Base-by-base conservation (phyloP, 1,140 invertebrate genomes). In the Zaprionus inermis region DNA sequence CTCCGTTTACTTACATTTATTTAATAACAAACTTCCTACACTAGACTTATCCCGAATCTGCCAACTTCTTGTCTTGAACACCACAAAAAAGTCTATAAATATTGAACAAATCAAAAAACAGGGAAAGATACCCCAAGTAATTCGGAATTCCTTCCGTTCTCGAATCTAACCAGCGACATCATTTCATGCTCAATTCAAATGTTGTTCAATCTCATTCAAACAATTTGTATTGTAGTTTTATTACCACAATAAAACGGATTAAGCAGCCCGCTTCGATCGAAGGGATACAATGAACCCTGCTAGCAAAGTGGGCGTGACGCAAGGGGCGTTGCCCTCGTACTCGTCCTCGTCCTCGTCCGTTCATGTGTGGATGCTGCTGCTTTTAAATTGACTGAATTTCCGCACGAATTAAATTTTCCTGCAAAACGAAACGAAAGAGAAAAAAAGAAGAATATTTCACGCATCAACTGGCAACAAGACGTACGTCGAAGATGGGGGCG, bases 141-240 rank as follows among this genome's bases (percentile, higher is more conserved):
- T 16, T 16, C 38, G 51, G 38, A 28, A 34, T 16, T 41, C 38
- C n/a, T 41, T 7, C 38, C 7, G 2, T 16, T 0, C 18, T 18
- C 7, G 18, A 49, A 32, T 51, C 5, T 18, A 74, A 41, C 5
- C n/a, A 60, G 49, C 65, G 59, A 73, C 69, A 73, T 79, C 77
- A 72, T 84, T 83, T 77, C 77, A 84, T 78, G 81, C 81, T 85
- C 81, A 81, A 88, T 83, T 89, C 84, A 89, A 88, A 83, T 89
- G 79, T 88, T 88, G 77, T 82, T 88, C 83, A 88, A 88, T 88
- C 79, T 79, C 83, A 80, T 88, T 88, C 79, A 80, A 88, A 89
- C 80, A 89, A 89, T 89, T 89, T 89, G 84, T 89, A 89, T 89
- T 89, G 84, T 89, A 89, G 84, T 89, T 89, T 89, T 89, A 89